A percentile compares a stretch with the other conserved stretches of the same genome.
Conservation (phyloP, 2,797 vertebrate species). For the Poecilia velifera region DNA sequence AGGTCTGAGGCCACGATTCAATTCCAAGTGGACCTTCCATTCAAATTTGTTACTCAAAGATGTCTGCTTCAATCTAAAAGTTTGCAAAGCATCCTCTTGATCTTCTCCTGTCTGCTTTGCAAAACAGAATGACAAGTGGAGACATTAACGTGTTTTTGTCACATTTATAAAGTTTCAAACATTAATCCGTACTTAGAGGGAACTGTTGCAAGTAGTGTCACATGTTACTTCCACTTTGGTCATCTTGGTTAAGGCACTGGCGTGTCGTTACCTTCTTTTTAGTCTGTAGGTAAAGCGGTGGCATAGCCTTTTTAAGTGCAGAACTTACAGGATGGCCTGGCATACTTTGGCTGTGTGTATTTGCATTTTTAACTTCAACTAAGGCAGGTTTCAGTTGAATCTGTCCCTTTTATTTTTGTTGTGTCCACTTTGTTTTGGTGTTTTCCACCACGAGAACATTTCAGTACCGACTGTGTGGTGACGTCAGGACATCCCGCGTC, state of each 20-base stretch:
- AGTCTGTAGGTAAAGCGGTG: not conserved
- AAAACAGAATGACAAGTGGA: not conserved
- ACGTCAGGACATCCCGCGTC: not conserved
- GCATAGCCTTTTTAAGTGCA: not conserved
- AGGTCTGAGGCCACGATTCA: not conserved
- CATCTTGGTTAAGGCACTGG: not conserved
- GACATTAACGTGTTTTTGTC: not conserved
- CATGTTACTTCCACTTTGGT: not conserved
- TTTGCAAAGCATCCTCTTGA: not conserved
- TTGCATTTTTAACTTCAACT: not conserved
- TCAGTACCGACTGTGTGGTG: not conserved
- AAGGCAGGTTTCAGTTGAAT: not conserved
- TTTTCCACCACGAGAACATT: not conserved
- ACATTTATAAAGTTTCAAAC: not conserved
- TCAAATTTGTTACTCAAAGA: not conserved
- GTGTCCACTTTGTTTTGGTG: not conserved
- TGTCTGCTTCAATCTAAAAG: not conserved
- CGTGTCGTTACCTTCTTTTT: not conserved
- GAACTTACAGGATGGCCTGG: not conserved
- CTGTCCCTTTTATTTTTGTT: not conserved
- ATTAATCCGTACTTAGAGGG: not conserved
- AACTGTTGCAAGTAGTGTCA: not conserved
- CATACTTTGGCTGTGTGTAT: not conserved
- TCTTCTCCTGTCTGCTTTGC: not conserved
- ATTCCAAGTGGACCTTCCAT: not conserved